Percentiles rank a stretch among this genome's conserved stretches.
Evolutionary conservation across 2,888 invertebrate genomes (phyloP).

Genomic region (Tribolium freemani): DNA sequence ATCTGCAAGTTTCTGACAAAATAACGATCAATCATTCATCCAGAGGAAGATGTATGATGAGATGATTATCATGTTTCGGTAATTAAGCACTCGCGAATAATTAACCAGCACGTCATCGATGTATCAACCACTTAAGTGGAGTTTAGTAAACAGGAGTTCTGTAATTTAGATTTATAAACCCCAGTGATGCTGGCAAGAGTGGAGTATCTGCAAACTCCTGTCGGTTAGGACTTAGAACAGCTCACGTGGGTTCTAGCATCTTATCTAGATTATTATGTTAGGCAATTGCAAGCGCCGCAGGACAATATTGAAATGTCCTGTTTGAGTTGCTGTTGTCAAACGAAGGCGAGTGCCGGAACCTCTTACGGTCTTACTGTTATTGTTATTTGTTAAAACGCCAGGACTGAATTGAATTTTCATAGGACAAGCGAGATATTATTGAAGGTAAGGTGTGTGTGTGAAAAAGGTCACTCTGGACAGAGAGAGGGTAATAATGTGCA

Average conservation of each 20-base stretch:
- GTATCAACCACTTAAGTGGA: constrained; percentile 61
- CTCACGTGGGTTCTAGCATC: constrained; percentile 40
- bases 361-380: neutral
- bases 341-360: neutral
- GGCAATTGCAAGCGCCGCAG: constrained; percentile 22
- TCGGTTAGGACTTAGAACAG: constrained; percentile 18
- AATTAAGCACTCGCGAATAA: constrained; percentile 65
- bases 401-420: constrained; percentile 2
- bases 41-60: constrained; percentile 63
- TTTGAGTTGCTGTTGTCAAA: constrained; percentile 13
- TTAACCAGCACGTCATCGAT: constrained; percentile 64
- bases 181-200: constrained; percentile 31
- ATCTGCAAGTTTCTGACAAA: constrained; percentile 57
- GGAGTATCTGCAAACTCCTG: constrained; percentile 37
- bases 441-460: no score
- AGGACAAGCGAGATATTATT: neutral
- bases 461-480: no score
- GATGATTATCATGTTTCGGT: constrained; percentile 64
- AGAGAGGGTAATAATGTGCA: no score
- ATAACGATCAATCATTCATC: constrained; percentile 60
- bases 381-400: no score
- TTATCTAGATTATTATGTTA: constrained; percentile 42
- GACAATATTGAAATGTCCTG: constrained; percentile 23
- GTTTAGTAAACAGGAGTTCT: constrained; percentile 56
- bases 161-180: constrained; percentile 45